A percentile compares a stretch with the other conserved stretches of the same genome.
Conservation (phyloP, 53 echinoderm and acorn worm genomes). For the Hippasteria phrygiana region DNA sequence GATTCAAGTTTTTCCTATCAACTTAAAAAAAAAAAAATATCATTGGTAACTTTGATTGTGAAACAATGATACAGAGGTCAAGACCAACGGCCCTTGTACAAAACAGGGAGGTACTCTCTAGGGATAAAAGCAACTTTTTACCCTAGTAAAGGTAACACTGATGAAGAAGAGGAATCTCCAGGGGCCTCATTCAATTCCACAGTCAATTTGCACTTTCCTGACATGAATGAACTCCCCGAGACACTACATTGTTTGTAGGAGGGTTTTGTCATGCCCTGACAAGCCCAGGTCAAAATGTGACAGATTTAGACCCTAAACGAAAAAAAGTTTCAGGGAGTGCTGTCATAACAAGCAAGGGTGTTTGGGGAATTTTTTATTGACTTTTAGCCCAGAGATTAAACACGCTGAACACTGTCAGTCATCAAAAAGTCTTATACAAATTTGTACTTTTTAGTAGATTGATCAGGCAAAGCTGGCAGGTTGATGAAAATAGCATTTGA, state of each 20-base stretch:
- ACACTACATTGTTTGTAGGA: constrained; percentile 32
- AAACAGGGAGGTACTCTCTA: no score
- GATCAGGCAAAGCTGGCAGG: no score
- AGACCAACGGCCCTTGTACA: no score
- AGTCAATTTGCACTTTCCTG: constrained; percentile 31
- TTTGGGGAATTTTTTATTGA: constrained; percentile 28
- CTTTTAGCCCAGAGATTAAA: constrained; percentile 8
- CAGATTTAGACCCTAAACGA: constrained; percentile 3
- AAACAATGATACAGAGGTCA: no score
- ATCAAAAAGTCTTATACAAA: no score
- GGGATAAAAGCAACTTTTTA: background rate
- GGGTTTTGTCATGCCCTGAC: constrained; percentile 55
- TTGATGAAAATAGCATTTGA: no score
- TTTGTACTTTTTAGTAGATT: no score
- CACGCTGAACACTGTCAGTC: constrained; percentile 2
- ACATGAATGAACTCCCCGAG: constrained; percentile 5
- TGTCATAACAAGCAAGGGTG: constrained; percentile 24
- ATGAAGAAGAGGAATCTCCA: constrained; percentile 1
- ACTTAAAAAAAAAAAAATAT: no score
- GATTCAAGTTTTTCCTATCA: no score
- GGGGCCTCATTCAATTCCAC: constrained; percentile 25
- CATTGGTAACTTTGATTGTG: no score
- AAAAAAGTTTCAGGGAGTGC: constrained; percentile 26
- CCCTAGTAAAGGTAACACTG: background rate
- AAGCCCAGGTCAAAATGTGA: constrained; percentile 54